Evolutionary conservation across 2,797 vertebrate genomes (phyloP).

Genomic region (Halcyon badia): DNA sequence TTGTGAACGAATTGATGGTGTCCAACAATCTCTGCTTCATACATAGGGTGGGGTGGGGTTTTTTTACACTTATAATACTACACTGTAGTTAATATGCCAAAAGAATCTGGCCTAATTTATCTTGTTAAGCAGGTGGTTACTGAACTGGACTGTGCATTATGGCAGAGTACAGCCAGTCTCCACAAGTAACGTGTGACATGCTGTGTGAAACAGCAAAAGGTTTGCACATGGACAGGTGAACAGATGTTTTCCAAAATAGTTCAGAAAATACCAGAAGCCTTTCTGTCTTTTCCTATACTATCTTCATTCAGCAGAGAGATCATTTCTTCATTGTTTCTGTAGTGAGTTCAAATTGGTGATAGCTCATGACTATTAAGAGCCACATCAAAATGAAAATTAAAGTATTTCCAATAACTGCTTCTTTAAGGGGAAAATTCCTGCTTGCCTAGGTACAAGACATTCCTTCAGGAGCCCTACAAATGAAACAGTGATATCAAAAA

Average conservation of each 20-base stretch:
- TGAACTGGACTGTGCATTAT: not conserved
- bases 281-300: not conserved
- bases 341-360: not conserved
- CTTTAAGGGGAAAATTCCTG: not conserved
- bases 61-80: not conserved
- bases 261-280: not conserved
- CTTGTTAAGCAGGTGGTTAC: not conserved
- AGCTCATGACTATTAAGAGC: not conserved
- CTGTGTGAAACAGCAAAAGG: not conserved
- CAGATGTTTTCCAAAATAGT: not conserved
- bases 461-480: not conserved
- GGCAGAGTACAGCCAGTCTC: not conserved
- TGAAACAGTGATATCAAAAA: not conserved
- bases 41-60: not conserved
- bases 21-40: not conserved
- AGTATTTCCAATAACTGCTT: not conserved
- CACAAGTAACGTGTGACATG: not conserved
- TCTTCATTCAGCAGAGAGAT: not conserved
- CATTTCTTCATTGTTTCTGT: not conserved
- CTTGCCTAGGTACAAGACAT: not conserved
- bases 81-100: not conserved
- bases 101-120: not conserved
- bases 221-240: not conserved
- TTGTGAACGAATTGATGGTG: not conserved
- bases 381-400: not conserved